A percentile compares a stretch with the other conserved stretches of the same genome.
phyloP scores from a whole-genome alignment of 2,113 vertebrate species.

The Pituophis catenifer region DNA sequence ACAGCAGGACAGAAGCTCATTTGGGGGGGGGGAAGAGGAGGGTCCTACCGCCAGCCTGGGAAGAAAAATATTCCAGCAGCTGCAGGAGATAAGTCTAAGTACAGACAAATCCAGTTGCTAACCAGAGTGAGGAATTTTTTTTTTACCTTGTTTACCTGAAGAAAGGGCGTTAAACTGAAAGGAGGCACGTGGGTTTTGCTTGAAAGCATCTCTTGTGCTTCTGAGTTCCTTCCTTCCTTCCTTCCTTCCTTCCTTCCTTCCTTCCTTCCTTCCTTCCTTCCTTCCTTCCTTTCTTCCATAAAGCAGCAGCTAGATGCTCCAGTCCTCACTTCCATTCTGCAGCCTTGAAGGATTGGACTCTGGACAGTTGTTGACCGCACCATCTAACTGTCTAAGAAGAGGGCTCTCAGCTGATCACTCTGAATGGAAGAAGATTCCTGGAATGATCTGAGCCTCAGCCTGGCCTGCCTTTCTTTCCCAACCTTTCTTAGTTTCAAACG shows the following conservation, averaged over 20 bases:
- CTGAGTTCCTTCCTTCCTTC: constrained; percentile 6
- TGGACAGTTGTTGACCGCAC: background rate
- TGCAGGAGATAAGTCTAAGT: constrained; percentile 3
- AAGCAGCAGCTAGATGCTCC: background rate
- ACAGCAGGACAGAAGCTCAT: constrained; percentile 27
- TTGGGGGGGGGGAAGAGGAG: constrained; percentile 1
- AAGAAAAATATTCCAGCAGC: background rate
- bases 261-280: background rate
- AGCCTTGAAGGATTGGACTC: background rate
- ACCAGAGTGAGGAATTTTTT: background rate
- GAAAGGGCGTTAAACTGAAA: constrained; percentile 35
- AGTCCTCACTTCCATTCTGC: background rate
- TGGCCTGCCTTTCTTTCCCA: background rate
- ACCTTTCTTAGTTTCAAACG: background rate
- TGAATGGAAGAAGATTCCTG: background rate
- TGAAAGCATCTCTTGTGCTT: background rate
- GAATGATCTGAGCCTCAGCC: background rate
- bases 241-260: background rate
- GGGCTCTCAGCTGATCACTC: background rate
- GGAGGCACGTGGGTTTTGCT: constrained; percentile 15
- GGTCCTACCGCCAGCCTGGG: background rate
- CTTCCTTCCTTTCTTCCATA: background rate
- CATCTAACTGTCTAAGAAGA: background rate
- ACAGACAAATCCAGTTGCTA: constrained; percentile 30
- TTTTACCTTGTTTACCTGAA: constrained; percentile 3